phyloP scores from a whole-genome alignment of 1,140 invertebrate species.

The Drosophila parabipectinata region DNA sequence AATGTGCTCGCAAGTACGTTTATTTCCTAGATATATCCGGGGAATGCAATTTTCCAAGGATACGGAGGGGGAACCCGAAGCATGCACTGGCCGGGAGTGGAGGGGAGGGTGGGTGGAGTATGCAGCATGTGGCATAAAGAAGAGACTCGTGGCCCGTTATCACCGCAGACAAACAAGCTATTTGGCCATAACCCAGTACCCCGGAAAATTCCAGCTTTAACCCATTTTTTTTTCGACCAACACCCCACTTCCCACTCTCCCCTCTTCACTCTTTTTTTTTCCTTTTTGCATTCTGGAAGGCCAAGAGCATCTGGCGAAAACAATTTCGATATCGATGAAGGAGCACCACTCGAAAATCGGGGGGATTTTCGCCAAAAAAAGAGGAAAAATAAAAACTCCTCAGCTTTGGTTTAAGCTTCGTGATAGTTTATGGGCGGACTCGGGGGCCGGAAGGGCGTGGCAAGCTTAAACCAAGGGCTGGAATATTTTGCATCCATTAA shows the following conservation, averaged over 20 bases:
- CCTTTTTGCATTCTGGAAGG: constrained; percentile 11
- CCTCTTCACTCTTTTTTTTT: not conserved
- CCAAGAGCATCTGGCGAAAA: constrained; percentile 43
- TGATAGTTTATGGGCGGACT: constrained; percentile 25
- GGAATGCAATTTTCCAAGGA: constrained; percentile 37
- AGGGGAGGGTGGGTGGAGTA: not conserved
- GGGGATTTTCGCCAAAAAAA: not conserved
- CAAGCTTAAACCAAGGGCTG: not conserved
- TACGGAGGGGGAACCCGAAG: not conserved
- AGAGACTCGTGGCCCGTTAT: constrained; percentile 12
- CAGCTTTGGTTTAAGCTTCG: constrained; percentile 26
- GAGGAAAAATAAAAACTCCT: constrained; percentile 6
- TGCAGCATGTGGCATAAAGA: not conserved
- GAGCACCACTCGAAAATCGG: constrained; percentile 26
- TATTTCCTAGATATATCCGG: constrained; percentile 26
- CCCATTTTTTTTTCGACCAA: not conserved
- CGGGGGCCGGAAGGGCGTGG: not conserved
- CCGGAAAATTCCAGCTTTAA: constrained; percentile 7
- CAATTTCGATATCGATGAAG: constrained; percentile 56
- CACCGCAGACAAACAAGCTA: constrained; percentile 39
- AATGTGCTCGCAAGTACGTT: constrained; percentile 22
- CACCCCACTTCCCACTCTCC: no score
- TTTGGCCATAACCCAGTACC: constrained; percentile 36
- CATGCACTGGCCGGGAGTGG: not conserved
- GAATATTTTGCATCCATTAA: not conserved